These are phyloP conservation scores for Crotalus horridus DNA, from an alignment of 2,113 vertebrate species.

Conservation along the genomic window DNA sequence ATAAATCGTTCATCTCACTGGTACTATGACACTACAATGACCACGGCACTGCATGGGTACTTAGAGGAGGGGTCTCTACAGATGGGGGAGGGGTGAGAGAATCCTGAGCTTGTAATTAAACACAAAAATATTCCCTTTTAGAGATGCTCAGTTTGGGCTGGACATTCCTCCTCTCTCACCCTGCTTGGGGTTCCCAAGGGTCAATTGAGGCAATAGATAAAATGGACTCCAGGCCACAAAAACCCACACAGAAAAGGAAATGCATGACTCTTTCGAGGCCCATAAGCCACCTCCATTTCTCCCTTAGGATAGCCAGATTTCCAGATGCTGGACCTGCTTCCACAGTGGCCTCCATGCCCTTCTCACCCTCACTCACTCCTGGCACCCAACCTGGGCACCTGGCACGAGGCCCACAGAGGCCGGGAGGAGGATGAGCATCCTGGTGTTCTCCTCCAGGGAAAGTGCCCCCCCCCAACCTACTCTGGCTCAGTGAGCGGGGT, in stretches of 20 bases:
- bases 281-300: background rate
- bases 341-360: background rate
- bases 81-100: background rate
- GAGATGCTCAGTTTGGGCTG: background rate
- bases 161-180: background rate
- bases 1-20: background rate
- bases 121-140: background rate
- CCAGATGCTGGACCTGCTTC: no score
- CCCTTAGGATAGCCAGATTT: background rate
- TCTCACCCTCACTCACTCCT: background rate
- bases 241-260: background rate
- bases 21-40: background rate
- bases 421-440: background rate
- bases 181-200: background rate
- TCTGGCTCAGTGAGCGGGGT: constrained; percentile 95
- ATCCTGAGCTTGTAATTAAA: background rate
- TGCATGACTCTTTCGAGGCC: background rate
- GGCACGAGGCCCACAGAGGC: background rate
- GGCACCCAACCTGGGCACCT: background rate
- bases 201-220: background rate
- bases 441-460: background rate
- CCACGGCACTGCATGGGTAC: background rate
- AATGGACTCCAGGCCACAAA: background rate
- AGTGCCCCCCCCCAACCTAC: constrained; percentile 72
- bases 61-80: background rate